phyloP scores from a whole-genome alignment of 2,888 invertebrate species.

The Trachelus troglodyta region DNA sequence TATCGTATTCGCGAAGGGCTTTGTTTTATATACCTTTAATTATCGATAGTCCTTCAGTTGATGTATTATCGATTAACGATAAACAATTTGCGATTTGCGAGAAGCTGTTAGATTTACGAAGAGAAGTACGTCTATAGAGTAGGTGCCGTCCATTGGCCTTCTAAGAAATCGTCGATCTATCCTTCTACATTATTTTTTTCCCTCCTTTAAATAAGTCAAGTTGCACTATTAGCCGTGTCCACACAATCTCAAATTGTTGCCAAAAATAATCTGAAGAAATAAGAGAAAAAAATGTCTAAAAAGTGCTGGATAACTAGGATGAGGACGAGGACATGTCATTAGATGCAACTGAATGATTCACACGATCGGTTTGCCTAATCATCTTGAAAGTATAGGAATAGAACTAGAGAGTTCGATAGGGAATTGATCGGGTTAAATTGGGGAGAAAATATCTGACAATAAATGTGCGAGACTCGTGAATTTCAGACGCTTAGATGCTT shows the following conservation, averaged over 20 bases:
- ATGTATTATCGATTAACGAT: neutral
- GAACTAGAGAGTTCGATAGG: constrained; percentile 9
- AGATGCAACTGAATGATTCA: constrained; percentile 25
- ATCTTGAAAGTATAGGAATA: constrained; percentile 41
- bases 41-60: neutral
- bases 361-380: constrained; percentile 29
- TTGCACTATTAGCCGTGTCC: neutral
- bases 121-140: constrained; percentile 18
- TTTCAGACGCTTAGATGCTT: neutral
- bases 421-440: neutral
- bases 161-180: neutral
- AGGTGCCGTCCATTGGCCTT: constrained; percentile 56
- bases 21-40: neutral
- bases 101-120: neutral
- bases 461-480: neutral
- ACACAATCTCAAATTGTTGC: neutral
- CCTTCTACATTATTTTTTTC: neutral
- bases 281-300: neutral
- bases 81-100: neutral
- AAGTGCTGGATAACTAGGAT: neutral
- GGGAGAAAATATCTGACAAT: neutral
- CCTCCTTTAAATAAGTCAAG: neutral
- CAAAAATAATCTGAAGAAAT: neutral
- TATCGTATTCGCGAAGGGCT: neutral
- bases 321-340: neutral